Evolutionary conservation across 2,888 invertebrate species (phyloP).

Genomic region (Eupithecia abbreviata): DNA sequence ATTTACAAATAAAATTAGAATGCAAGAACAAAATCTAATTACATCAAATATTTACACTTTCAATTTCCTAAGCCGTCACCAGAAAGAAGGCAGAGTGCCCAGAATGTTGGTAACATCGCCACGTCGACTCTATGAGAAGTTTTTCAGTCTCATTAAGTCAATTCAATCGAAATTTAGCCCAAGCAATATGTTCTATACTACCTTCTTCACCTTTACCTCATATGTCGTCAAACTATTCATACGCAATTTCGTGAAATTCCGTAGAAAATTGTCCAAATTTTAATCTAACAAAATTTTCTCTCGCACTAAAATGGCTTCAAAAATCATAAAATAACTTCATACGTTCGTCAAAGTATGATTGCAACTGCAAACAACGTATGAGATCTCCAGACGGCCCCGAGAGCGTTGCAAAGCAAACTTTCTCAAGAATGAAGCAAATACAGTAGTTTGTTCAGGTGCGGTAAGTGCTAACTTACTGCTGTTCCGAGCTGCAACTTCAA

Average conservation of each 20-base stretch:
- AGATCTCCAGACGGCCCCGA: slow-evolving; percentile 34
- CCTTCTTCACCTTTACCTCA: not conserved
- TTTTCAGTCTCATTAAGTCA: not conserved
- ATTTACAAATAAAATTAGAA: too few relatives aligned
- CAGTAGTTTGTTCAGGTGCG: slow-evolving; percentile 59
- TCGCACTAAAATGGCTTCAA: slow-evolving; percentile 12
- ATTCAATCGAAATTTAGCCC: not conserved
- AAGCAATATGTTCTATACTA: not conserved
- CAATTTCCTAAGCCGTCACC: too few relatives aligned
- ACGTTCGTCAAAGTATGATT: slow-evolving; percentile 30
- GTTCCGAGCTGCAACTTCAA: slow-evolving; percentile 39
- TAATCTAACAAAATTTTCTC: slow-evolving; percentile 7
- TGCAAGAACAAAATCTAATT: too few relatives aligned
- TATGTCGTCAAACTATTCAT: not conserved
- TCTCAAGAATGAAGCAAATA: slow-evolving; percentile 49
- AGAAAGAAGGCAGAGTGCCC: too few relatives aligned
- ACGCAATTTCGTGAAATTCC: not conserved
- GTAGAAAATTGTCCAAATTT: not conserved
- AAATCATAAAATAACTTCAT: slow-evolving; percentile 28
- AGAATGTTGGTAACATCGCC: too few relatives aligned
- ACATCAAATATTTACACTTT: too few relatives aligned
- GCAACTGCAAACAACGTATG: slow-evolving; percentile 35
- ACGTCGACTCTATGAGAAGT: too few relatives aligned
- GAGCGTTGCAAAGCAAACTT: slow-evolving; percentile 43
- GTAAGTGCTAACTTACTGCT: slow-evolving; percentile 53